Evolutionary conservation across 2,888 invertebrate genomes (phyloP).

Genomic region (Ceriagrion tenellum): DNA sequence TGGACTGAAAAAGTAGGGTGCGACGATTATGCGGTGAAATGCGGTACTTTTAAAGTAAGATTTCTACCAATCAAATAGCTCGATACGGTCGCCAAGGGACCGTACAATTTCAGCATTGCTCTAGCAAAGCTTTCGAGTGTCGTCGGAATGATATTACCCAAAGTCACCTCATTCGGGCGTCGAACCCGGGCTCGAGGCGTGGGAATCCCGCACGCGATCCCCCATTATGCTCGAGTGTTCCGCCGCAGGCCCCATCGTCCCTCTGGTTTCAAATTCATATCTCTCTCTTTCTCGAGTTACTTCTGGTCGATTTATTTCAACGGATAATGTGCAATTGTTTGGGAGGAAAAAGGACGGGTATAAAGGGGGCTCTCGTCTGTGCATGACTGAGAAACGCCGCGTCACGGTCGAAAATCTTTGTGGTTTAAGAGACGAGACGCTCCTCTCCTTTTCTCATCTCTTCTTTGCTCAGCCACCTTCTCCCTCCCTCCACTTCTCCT

Average conservation of each 20-base stretch:
- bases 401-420: slow-evolving; percentile 3
- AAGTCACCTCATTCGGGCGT: neutral
- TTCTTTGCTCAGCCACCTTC: neutral
- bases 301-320: slow-evolving; percentile 28
- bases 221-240: neutral
- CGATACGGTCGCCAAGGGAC: too few relatives aligned
- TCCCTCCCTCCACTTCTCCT: neutral
- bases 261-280: neutral
- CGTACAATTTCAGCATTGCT: too few relatives aligned
- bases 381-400: neutral
- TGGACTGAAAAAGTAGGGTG: too few relatives aligned
- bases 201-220: neutral
- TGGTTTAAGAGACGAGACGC: neutral
- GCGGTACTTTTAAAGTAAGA: too few relatives aligned
- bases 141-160: too few relatives aligned
- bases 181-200: neutral
- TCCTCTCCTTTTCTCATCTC: neutral
- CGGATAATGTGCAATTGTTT: slow-evolving; percentile 31
- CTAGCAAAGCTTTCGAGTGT: too few relatives aligned
- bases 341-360: neutral
- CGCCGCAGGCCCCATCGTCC: neutral
- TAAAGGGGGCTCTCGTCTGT: neutral
- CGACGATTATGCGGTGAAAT: too few relatives aligned
- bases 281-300: neutral
- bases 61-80: too few relatives aligned